Evolutionary conservation across 2,888 invertebrate genomes (phyloP).

Genomic region (Operophtera brumata): DNA sequence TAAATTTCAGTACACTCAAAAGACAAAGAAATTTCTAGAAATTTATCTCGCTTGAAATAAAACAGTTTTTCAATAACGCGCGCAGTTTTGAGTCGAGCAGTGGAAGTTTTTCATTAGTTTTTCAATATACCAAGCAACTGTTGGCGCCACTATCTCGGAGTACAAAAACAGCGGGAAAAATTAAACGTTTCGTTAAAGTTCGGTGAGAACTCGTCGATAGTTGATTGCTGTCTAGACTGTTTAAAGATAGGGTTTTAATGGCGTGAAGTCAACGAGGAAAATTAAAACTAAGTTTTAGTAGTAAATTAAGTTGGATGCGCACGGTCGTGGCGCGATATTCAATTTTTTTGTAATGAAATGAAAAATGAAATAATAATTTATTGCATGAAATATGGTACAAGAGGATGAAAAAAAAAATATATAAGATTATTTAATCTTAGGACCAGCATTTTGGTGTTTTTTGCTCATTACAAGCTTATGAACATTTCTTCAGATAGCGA

Average conservation of each 20-base stretch:
- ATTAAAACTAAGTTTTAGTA: neutral
- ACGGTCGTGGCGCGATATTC: too few species aligned
- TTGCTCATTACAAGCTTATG: too few species aligned
- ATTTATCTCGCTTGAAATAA: slow-evolving; percentile 45
- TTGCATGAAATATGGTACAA: too few species aligned
- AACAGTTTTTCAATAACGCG: slow-evolving; percentile 66
- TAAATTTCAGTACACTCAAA: slow-evolving; percentile 30
- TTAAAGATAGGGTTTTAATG: slow-evolving; percentile 10
- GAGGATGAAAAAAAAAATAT: too few species aligned
- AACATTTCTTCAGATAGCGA: too few species aligned
- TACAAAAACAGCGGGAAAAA: slow-evolving; percentile 35
- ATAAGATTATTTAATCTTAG: too few species aligned
- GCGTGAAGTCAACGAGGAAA: slow-evolving; percentile 1
- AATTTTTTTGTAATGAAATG: too few species aligned
- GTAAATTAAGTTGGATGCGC: slow-evolving; percentile 1
- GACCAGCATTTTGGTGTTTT: too few species aligned
- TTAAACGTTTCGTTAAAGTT: slow-evolving; percentile 29
- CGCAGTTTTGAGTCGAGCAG: slow-evolving; percentile 46
- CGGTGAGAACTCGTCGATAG: slow-evolving; percentile 8
- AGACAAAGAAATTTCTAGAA: slow-evolving; percentile 29
- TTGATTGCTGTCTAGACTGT: slow-evolving; percentile 17
- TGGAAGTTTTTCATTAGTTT: slow-evolving; percentile 60
- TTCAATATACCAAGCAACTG: slow-evolving; percentile 49
- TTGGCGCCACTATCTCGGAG: slow-evolving; percentile 35
- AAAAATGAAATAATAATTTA: too few species aligned